Conservation (phyloP, 2,113 vertebrate species). For the Tauraco erythrolophus region DNA sequence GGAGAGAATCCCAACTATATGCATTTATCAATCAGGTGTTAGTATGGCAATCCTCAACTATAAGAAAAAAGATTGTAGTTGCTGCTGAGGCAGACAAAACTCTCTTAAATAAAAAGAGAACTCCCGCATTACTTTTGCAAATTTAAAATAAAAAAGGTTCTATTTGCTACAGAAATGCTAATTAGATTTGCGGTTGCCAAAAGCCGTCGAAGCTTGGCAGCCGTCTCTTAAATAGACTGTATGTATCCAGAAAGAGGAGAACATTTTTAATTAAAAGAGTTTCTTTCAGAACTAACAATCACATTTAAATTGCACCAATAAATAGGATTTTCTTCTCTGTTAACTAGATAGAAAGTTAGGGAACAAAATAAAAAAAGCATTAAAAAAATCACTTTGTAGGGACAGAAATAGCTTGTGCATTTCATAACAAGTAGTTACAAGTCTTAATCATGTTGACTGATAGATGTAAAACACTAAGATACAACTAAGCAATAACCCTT, state of each 20-base stretch:
- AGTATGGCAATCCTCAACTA: background rate
- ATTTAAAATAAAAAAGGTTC: constrained; percentile 1
- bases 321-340: constrained; percentile 28
- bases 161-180: constrained; percentile 46
- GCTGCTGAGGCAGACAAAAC: background rate
- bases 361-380: background rate
- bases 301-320: constrained; percentile 13
- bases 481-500: background rate
- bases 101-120: background rate
- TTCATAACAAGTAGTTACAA: background rate
- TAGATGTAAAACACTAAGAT: background rate
- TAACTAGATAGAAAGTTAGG: constrained; percentile 13
- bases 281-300: constrained; percentile 42
- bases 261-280: constrained; percentile 28
- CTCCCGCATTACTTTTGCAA: background rate
- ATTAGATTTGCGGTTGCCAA: background rate
- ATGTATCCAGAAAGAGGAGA: constrained; percentile 33
- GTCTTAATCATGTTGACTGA: background rate
- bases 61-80: background rate
- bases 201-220: constrained; percentile 41
- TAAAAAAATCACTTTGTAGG: background rate
- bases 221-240: background rate
- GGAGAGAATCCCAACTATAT: background rate
- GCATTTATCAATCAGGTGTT: background rate
- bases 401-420: background rate